Conservation (phyloP, 2,797 vertebrate genomes). For the Fundulus diaphanus region DNA sequence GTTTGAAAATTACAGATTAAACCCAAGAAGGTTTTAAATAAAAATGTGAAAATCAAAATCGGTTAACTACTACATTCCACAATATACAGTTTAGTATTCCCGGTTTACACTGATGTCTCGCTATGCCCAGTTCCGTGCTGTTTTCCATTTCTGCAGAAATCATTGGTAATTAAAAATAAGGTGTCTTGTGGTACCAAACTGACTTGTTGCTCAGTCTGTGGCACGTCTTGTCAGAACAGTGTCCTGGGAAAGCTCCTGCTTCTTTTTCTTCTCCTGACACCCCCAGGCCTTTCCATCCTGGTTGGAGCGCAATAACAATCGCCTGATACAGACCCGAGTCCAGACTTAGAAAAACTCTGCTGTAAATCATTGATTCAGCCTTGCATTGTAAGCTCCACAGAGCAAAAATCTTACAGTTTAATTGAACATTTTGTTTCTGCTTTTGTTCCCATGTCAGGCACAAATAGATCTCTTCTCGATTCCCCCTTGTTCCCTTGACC, state of each 20-base stretch:
- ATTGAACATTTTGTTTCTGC: neutral
- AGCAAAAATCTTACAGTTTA: neutral
- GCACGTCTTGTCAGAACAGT: neutral
- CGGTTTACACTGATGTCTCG: too few relatives aligned
- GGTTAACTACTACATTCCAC: neutral
- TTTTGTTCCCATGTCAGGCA: neutral
- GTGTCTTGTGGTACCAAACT: neutral
- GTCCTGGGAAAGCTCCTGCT: neutral
- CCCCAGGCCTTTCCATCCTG: too few relatives aligned
- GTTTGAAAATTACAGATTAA: slow-evolving; percentile 5
- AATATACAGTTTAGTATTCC: too few relatives aligned
- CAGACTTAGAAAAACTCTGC: neutral
- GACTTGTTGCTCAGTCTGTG: neutral
- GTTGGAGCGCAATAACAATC: neutral
- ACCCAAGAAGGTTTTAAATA: neutral
- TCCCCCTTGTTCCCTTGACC: neutral
- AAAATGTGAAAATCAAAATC: neutral
- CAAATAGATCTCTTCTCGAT: neutral
- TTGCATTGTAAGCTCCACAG: too few relatives aligned
- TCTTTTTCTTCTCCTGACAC: too few relatives aligned
- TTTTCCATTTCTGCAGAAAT: neutral
- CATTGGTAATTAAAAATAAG: neutral
- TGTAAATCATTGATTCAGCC: neutral
- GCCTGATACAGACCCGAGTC: neutral
- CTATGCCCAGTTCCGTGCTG: too few relatives aligned